phyloP scores from a whole-genome alignment of 2,113 vertebrate species.

The Sardina pilchardus region DNA sequence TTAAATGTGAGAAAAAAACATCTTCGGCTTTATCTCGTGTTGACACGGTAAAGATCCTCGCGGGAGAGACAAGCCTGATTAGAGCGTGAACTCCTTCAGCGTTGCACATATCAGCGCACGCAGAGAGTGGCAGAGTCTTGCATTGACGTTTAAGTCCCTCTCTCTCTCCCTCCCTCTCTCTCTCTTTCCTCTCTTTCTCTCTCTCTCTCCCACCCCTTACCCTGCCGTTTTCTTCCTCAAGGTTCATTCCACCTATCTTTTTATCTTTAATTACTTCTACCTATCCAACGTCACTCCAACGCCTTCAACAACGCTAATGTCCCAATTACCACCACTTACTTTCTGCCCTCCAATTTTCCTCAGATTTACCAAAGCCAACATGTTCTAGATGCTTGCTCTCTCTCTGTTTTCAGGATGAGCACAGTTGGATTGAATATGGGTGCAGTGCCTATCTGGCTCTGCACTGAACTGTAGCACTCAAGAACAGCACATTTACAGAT shows the following conservation, averaged over 20 bases:
- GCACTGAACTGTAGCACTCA: background rate
- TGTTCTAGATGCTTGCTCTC: background rate
- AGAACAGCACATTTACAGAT: too few species aligned
- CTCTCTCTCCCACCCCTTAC: conserved; percentile 8
- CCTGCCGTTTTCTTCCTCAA: conserved; percentile 11
- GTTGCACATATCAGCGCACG: conserved; percentile 28
- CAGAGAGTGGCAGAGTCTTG: conserved; percentile 49
- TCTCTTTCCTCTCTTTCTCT: conserved; percentile 32
- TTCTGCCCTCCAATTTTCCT: background rate
- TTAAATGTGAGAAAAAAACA: conserved; percentile 43
- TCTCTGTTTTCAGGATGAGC: background rate
- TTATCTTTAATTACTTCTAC: conserved; percentile 5
- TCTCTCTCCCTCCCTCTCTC: conserved; percentile 35
- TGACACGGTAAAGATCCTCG: conserved; percentile 51
- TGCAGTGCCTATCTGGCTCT: background rate
- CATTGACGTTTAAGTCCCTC: conserved; percentile 63
- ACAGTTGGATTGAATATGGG: background rate
- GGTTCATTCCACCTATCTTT: conserved; percentile 15
- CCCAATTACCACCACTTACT: conserved; percentile 1
- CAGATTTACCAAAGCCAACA: background rate
- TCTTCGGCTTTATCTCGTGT: conserved; percentile 44
- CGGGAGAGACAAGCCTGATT: conserved; percentile 28
- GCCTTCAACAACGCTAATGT: background rate
- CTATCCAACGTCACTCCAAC: conserved; percentile 1
- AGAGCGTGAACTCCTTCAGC: conserved; percentile 36